phyloP scores from a whole-genome alignment of 2,113 vertebrate genomes.

The Agelaius tricolor region DNA sequence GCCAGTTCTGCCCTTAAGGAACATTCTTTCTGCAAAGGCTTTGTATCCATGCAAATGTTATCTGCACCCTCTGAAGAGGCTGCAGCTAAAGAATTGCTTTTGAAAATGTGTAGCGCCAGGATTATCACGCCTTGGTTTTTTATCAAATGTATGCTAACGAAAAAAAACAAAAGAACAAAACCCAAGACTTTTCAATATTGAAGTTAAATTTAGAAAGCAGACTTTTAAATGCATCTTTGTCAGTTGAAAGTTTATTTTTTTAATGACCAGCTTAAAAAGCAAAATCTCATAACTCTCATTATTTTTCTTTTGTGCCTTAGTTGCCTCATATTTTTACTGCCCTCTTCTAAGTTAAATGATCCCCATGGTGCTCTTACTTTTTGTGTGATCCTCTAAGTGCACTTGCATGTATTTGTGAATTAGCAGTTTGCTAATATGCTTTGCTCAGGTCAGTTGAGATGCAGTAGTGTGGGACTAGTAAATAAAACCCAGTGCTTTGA shows the following conservation, averaged over 20 bases:
- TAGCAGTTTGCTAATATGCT: not conserved
- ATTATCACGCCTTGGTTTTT: not conserved
- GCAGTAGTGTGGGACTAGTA: not conserved
- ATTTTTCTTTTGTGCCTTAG: not conserved
- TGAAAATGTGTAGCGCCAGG: constrained; percentile 11
- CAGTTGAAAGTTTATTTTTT: constrained; percentile 6
- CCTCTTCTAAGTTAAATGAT: not conserved
- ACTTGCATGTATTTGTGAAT: not conserved
- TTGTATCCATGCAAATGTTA: constrained; percentile 51
- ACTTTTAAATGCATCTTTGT: not conserved
- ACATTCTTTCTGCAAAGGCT: constrained; percentile 15
- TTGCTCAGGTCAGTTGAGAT: not conserved
- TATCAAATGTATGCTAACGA: not conserved
- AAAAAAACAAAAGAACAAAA: constrained; percentile 1
- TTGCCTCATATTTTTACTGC: not conserved
- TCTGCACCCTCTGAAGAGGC: constrained; percentile 43
- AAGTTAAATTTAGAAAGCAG: constrained; percentile 44
- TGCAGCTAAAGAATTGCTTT: constrained; percentile 39
- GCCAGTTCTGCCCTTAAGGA: constrained; percentile 36
- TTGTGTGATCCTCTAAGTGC: not conserved
- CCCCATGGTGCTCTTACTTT: not conserved
- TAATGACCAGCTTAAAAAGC: not conserved
- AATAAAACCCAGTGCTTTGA: not conserved
- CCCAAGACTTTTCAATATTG: constrained; percentile 23
- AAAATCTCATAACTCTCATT: not conserved